phyloP scores from a whole-genome alignment of 2,797 vertebrate species.

The Macropus fuliginosus region DNA sequence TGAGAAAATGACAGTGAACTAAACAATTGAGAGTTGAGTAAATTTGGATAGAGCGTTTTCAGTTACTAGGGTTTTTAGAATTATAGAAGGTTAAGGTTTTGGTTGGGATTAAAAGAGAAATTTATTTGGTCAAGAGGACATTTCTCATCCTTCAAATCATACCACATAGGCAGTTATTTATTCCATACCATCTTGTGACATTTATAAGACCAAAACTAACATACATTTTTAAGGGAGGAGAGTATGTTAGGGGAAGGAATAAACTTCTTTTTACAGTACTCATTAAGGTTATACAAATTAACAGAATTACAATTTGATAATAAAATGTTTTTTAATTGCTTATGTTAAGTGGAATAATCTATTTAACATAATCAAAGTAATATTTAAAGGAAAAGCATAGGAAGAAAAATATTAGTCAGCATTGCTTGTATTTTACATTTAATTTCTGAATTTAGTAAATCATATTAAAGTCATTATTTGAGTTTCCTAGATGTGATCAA shows the following conservation, averaged over 20 bases:
- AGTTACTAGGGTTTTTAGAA: neutral
- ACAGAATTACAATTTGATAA: constrained; percentile 17
- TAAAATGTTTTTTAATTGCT: neutral
- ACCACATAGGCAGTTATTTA: too few species aligned
- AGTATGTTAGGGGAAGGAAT: neutral
- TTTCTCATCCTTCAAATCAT: too few species aligned
- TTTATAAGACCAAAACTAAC: neutral
- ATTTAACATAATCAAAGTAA: constrained; percentile 20
- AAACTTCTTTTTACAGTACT: constrained; percentile 39
- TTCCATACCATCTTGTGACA: too few species aligned
- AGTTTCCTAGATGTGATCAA: neutral
- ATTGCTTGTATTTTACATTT: constrained; percentile 43
- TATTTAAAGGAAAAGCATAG: constrained; percentile 24
- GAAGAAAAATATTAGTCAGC: neutral
- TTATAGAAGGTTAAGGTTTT: neutral
- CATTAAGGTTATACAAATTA: constrained; percentile 5
- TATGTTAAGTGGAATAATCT: constrained; percentile 9
- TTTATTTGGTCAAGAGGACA: too few species aligned
- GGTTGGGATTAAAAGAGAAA: too few species aligned
- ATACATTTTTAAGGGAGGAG: constrained; percentile 31
- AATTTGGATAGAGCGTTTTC: too few species aligned
- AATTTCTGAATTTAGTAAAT: constrained; percentile 10
- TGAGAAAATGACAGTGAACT: too few species aligned
- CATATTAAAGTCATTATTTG: neutral
- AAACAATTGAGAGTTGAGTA: too few species aligned